Base-by-base conservation (phyloP, 2,888 invertebrate genomes). In the Xestoiulus laeticollis region DNA sequence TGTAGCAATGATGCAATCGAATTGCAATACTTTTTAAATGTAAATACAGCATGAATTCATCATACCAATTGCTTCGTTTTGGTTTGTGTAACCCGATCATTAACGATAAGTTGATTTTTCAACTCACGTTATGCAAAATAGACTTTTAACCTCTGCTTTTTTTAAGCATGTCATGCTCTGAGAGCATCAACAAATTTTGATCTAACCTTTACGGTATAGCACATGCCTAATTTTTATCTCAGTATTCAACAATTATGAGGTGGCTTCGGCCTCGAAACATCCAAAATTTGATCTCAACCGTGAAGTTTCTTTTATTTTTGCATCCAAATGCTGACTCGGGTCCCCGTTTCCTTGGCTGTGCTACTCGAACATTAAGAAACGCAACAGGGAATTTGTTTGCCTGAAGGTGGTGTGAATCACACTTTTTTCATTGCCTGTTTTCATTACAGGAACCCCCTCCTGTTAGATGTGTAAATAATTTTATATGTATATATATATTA, bases 361-460 rank as follows among this genome's bases (percentile, higher is more conserved):
- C 78, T 78, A 78, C 78, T 78, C 78, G 30, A 38, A 78, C 78
- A 78, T 78, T 78, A 26, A 78, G 78, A 78, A 78, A 78, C 78
- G 38, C 38, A 85, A 85, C 85, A 85, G 85, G 85, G 85, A 85
- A 85, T 85, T 38, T 85, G 85, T 85, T 85, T 85, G 38, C 26
- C 85, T 85, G 38, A 85, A 22, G 85, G 85, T 85, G 85, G 85
- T 85, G 85, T 85, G 85, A 85, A 85, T 85, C 85, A 85, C 85
- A 85, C 85, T 85, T 85, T 83, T 84, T 85, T 85, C 44, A 38
- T 85, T 85, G 85, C 85, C 85, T 85, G 85, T 85, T 85, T 85
- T 85, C 85, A 85, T 85, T 85, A 85, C 85, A 85, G 85, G 85
- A 44, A 85, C 12, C 44, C 85, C 85, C 85, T 78, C 38, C 44